Evolutionary conservation across 2,113 vertebrate genomes (phyloP).

Genomic region (Bufo bufo): DNA sequence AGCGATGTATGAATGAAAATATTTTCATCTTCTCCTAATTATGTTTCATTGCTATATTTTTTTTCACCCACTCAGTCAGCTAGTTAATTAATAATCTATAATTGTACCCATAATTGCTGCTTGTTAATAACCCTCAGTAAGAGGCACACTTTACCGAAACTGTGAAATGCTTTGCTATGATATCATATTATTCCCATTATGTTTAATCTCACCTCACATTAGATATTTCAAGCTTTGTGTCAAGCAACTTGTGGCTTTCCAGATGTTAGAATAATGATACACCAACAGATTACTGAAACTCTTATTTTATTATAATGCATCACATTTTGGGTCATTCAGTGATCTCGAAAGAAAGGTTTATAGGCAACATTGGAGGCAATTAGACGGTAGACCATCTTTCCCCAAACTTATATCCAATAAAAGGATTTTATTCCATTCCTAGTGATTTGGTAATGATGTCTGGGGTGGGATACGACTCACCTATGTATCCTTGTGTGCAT

Average conservation of each 20-base stretch:
- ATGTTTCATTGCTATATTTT: constrained; percentile 31
- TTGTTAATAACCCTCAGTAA: constrained; percentile 16
- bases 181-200: constrained; percentile 28
- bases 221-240: neutral
- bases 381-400: too few relatives aligned
- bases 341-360: neutral
- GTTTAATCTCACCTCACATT: constrained; percentile 19
- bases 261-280: neutral
- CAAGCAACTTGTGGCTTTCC: neutral
- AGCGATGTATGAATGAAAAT: constrained; percentile 47
- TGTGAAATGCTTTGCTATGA: constrained; percentile 21
- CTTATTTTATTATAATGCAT: neutral
- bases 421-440: too few relatives aligned
- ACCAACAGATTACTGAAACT: neutral
- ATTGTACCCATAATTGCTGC: constrained; percentile 19
- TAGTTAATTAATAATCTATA: constrained; percentile 51
- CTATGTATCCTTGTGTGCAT: too few relatives aligned
- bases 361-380: too few relatives aligned
- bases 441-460: too few relatives aligned
- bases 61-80: constrained; percentile 29
- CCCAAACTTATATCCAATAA: too few relatives aligned
- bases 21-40: constrained; percentile 49
- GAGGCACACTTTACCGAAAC: neutral
- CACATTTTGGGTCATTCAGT: neutral
- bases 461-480: too few relatives aligned